Percentiles rank a stretch among this genome's conserved stretches.
phyloP scores from a whole-genome alignment of 37 sponge, comb jelly and placozoan species.

The Mnemiopsis leidyi region DNA sequence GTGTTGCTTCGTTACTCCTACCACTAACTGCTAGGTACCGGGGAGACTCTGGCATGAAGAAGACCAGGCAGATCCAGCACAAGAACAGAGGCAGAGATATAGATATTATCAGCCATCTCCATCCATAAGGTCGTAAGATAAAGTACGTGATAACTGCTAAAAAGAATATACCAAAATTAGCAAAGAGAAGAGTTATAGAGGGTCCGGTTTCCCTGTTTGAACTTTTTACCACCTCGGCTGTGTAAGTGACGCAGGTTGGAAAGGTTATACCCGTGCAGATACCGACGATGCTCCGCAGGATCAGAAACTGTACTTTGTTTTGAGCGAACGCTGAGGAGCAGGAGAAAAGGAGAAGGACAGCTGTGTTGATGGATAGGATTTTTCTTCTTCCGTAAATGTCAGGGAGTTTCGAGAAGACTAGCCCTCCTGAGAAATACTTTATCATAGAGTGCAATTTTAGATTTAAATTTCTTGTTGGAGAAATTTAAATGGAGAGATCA shows the following conservation, averaged over 20 bases:
- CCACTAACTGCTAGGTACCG: slow-evolving; percentile 7
- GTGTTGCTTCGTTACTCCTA: neutral
- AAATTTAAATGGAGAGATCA: no score
- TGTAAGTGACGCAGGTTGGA: neutral
- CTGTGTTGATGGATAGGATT: neutral
- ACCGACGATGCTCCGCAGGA: neutral
- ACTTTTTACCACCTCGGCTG: neutral
- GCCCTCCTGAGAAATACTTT: neutral
- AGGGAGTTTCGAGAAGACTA: neutral
- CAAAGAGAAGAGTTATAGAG: no score
- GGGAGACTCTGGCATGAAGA: neutral
- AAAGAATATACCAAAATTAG: neutral
- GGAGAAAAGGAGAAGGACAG: neutral
- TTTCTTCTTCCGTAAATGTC: slow-evolving; percentile 5
- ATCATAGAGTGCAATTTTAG: no score
- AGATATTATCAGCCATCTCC: neutral
- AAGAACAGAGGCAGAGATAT: neutral
- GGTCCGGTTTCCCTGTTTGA: slow-evolving; percentile 1
- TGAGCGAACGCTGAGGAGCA: neutral
- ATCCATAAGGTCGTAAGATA: neutral
- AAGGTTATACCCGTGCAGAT: slow-evolving; percentile 27
- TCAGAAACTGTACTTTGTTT: slow-evolving; percentile 10
- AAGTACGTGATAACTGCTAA: neutral
- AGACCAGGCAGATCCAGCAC: neutral
- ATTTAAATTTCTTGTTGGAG: no score